Conservation (phyloP, 2,113 vertebrate genomes). For the Drymodes brunneopygia region DNA sequence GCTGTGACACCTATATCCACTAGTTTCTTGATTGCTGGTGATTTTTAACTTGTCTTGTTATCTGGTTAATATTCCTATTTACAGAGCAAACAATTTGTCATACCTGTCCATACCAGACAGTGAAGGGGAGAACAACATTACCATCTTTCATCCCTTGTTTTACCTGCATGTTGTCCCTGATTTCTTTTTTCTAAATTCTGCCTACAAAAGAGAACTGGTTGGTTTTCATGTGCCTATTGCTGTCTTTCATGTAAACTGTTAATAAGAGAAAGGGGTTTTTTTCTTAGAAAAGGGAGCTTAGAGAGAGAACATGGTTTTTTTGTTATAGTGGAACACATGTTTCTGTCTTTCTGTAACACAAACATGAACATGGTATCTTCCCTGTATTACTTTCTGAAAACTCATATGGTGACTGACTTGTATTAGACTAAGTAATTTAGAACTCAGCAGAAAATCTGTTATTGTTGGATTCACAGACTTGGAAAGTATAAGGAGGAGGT, state of each 20-base stretch:
- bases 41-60: neutral
- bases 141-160: neutral
- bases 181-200: neutral
- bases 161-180: neutral
- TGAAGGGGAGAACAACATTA: neutral
- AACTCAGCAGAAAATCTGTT: neutral
- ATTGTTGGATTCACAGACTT: neutral
- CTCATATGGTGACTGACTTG: neutral
- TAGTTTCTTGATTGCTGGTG: neutral
- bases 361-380: neutral
- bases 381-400: neutral
- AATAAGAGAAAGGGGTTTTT: neutral
- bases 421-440: neutral
- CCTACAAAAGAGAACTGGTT: neutral
- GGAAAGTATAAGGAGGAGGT: neutral
- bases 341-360: neutral
- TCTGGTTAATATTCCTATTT: neutral
- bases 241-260: neutral
- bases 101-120: neutral
- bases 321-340: fast-evolving
- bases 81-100: neutral
- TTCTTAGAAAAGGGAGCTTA: neutral
- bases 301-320: neutral
- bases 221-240: neutral
- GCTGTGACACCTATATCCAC: neutral